Conservation (phyloP, 2,888 invertebrate genomes). For the Rotaria socialis region DNA sequence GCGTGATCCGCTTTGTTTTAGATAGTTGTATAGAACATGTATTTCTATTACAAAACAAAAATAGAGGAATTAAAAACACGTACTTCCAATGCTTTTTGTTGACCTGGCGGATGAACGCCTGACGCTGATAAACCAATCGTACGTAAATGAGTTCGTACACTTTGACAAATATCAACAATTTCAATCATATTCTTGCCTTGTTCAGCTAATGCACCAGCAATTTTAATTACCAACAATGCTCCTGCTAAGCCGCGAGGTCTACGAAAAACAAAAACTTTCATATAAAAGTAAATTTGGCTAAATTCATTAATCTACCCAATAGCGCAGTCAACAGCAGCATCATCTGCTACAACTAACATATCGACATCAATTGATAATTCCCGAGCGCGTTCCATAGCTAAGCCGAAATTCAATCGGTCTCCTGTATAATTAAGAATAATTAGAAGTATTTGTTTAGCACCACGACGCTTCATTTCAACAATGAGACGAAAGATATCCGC, state of each 20-base stretch:
- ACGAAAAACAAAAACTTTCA: not conserved
- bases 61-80: too few species aligned
- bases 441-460: constrained; percentile 60
- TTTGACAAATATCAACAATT: constrained; percentile 59
- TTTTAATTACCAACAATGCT: constrained; percentile 64
- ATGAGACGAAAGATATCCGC: constrained; percentile 59
- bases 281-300: not conserved
- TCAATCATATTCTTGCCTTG: constrained; percentile 64
- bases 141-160: constrained; percentile 55
- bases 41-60: too few species aligned
- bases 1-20: too few species aligned
- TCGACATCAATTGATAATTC: constrained; percentile 65
- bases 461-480: constrained; percentile 31
- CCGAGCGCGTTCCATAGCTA: constrained; percentile 72
- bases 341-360: constrained; percentile 68
- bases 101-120: constrained; percentile 20
- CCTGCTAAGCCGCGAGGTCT: constrained; percentile 65
- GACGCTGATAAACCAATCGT: constrained; percentile 47
- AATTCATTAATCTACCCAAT: constrained; percentile 52
- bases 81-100: constrained; percentile 26
- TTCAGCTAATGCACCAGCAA: constrained; percentile 73
- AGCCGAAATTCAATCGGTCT: constrained; percentile 74
- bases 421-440: constrained; percentile 74
- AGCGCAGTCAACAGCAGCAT: constrained; percentile 64
- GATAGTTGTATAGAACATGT: too few species aligned